A percentile compares a stretch with the other conserved stretches of the same genome.
These are phyloP conservation scores for Pterocles gutturalis DNA, from an alignment of 2,113 vertebrate species.

Conservation along the genomic window DNA sequence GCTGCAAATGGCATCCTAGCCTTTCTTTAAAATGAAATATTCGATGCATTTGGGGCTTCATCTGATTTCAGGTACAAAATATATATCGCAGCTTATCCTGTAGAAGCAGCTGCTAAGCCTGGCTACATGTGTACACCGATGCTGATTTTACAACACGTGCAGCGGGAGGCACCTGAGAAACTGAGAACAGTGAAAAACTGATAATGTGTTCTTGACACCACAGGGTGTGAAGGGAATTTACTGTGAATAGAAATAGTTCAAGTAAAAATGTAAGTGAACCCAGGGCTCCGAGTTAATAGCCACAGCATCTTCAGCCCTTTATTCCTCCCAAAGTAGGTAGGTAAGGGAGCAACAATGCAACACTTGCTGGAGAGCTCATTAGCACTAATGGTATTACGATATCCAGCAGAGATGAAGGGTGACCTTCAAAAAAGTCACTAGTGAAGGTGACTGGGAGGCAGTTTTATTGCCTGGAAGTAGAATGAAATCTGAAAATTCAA, in stretches of 20 bases:
- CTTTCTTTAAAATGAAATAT: background rate
- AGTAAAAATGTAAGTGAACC: background rate
- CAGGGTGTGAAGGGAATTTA: slow-evolving; percentile 15
- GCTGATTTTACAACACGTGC: slow-evolving; percentile 29
- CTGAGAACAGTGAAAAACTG: slow-evolving; percentile 6
- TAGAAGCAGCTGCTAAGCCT: slow-evolving; percentile 23
- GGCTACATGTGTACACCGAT: background rate
- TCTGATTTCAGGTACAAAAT: background rate
- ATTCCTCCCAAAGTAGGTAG: background rate
- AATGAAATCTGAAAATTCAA: slow-evolving; percentile 1
- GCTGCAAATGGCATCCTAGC: background rate
- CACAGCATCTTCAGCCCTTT: background rate
- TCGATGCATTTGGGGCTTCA: background rate
- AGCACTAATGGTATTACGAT: background rate
- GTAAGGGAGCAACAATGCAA: background rate
- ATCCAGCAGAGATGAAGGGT: slow-evolving; percentile 35
- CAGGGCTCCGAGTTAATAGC: background rate
- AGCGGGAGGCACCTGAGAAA: slow-evolving; percentile 35
- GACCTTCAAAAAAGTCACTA: background rate
- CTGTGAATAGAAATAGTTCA: background rate
- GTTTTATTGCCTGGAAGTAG: background rate
- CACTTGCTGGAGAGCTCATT: slow-evolving; percentile 44
- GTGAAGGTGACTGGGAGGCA: background rate
- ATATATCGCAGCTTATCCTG: background rate
- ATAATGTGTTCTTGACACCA: slow-evolving; percentile 38